Evolutionary conservation across 1,140 invertebrate species (phyloP).

Genomic region (Drosophila micromelanica): DNA sequence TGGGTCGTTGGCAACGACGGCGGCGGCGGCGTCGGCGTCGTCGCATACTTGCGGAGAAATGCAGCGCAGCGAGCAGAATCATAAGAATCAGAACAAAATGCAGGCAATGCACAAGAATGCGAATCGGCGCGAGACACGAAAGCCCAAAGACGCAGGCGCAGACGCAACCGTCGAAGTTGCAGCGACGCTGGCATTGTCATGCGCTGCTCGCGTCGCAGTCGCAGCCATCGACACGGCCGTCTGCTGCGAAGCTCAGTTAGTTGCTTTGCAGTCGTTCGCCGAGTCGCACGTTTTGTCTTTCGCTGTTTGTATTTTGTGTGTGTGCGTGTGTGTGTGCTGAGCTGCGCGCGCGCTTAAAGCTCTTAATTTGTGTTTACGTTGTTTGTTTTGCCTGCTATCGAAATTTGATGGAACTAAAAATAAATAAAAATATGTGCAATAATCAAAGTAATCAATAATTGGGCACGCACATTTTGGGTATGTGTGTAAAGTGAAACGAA

Average conservation of each 20-base stretch:
- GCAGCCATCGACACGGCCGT: not conserved
- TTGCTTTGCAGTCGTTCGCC: slow-evolving; percentile 64
- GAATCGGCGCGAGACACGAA: slow-evolving; percentile 42
- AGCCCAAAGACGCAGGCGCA: slow-evolving; percentile 33
- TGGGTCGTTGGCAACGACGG: slow-evolving; percentile 50
- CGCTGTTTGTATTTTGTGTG: not conserved
- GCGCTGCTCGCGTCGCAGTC: slow-evolving; percentile 16
- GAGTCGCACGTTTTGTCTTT: slow-evolving; percentile 37
- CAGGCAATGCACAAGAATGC: slow-evolving; percentile 78
- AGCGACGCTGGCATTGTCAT: slow-evolving; percentile 17
- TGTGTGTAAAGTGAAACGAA: slow-evolving; percentile 66
- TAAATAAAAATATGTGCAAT: slow-evolving; percentile 35
- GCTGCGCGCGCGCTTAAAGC: slow-evolving; percentile 39
- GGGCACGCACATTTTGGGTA: slow-evolving; percentile 16
- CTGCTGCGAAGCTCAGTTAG: slow-evolving; percentile 41
- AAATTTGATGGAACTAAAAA: slow-evolving; percentile 9
- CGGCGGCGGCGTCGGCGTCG: not conserved
- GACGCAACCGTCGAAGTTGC: slow-evolving; percentile 1
- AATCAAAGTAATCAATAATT: slow-evolving; percentile 39
- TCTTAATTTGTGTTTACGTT: slow-evolving; percentile 34
- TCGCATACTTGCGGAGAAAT: slow-evolving; percentile 73
- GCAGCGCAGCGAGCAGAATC: slow-evolving; percentile 45
- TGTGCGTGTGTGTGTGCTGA: slow-evolving; percentile 6
- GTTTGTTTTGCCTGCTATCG: slow-evolving; percentile 7
- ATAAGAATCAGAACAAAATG: slow-evolving; percentile 75